A percentile compares a stretch with the other conserved stretches of the same genome.
Evolutionary conservation across 2,888 invertebrate species (phyloP).

Genomic region (Blastobasis lacticolella): DNA sequence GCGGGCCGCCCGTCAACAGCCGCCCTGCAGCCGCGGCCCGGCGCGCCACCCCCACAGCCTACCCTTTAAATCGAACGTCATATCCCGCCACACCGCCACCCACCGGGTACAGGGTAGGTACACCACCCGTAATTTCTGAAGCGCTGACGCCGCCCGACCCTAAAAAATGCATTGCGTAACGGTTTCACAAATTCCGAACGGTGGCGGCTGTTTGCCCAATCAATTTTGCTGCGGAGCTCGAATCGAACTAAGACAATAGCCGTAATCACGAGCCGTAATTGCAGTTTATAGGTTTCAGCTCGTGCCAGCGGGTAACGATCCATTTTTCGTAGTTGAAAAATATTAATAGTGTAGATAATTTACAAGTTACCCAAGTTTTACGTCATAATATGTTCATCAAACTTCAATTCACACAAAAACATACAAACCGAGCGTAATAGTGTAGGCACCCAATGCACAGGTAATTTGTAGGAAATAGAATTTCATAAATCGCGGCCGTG

Average conservation of each 20-base stretch:
- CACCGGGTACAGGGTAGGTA: constrained; percentile 8
- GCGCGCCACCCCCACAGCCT: constrained; percentile 35
- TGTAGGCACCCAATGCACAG: too few relatives aligned
- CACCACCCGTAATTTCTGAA: constrained; percentile 62
- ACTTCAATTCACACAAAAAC: too few relatives aligned
- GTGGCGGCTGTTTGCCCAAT: constrained; percentile 53
- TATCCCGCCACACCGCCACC: constrained; percentile 62
- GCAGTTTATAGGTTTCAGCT: constrained; percentile 12
- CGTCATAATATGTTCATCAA: too few relatives aligned
- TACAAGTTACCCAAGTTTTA: too few relatives aligned
- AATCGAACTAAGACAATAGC: constrained; percentile 25
- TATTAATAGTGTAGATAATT: too few relatives aligned
- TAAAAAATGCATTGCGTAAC: constrained; percentile 75
- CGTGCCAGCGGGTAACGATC: constrained; percentile 7
- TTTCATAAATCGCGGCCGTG: constrained; percentile 28
- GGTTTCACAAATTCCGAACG: constrained; percentile 54
- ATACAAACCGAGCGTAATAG: too few relatives aligned
- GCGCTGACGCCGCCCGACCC: constrained; percentile 65
- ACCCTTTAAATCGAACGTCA: constrained; percentile 74
- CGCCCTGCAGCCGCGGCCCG: constrained; percentile 56
- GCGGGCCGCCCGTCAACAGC: constrained; percentile 74
- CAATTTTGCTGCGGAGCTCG: constrained; percentile 53
- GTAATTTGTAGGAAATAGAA: neutral
- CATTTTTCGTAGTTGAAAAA: neutral
- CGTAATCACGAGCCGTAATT: constrained; percentile 24